Evolutionary conservation across 2,888 invertebrate genomes (phyloP).

Genomic region (Julus scandinavius): DNA sequence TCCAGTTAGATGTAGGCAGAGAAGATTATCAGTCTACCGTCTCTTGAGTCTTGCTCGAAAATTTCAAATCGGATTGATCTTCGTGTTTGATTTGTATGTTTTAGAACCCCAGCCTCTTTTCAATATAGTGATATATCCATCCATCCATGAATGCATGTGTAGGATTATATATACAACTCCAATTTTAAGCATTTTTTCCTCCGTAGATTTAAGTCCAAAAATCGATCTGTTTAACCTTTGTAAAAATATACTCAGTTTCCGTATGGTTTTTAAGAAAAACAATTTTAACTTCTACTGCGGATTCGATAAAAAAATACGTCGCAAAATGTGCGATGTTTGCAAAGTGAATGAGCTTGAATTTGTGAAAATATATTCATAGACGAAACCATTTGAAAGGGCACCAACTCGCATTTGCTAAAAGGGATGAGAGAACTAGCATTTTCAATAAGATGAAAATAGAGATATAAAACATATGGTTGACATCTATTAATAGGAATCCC

Average conservation of each 20-base stretch:
- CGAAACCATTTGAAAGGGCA: background rate
- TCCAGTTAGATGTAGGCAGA: background rate
- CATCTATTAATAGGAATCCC: background rate
- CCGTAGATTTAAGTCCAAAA: background rate
- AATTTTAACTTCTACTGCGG: background rate
- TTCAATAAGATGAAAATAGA: background rate
- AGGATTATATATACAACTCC: background rate
- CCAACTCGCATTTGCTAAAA: background rate
- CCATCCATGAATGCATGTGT: background rate
- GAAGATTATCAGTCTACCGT: background rate
- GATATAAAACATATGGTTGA: background rate
- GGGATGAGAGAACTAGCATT: background rate
- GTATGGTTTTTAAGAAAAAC: background rate
- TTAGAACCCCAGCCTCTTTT: background rate
- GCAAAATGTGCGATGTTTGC: background rate
- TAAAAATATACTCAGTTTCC: background rate
- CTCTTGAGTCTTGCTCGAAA: conserved; percentile 4
- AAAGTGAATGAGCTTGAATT: background rate
- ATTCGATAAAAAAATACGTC: background rate
- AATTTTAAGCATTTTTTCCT: background rate
- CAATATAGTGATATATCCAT: background rate
- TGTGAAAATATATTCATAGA: background rate
- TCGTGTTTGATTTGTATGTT: conserved; percentile 42
- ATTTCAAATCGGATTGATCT: conserved; percentile 37
- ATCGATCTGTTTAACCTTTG: background rate